Conservation (phyloP, 1,140 invertebrate genomes). For the Oscheius sp. region DNA sequence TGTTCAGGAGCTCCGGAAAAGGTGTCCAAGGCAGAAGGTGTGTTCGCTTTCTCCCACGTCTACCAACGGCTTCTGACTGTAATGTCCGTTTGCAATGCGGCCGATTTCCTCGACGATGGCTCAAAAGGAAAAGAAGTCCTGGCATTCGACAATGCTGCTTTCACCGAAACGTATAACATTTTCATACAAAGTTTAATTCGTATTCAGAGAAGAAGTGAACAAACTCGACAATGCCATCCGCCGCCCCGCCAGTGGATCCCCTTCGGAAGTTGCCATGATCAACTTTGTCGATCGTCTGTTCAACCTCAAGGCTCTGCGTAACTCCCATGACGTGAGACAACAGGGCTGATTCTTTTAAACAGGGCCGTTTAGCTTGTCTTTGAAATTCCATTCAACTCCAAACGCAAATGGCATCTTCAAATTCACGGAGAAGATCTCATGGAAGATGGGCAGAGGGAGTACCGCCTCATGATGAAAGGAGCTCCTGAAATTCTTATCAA, state of each 20-base stretch:
- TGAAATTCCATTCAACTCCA: constrained; percentile 36
- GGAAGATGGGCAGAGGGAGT: background rate
- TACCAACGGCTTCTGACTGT: background rate
- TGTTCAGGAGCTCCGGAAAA: background rate
- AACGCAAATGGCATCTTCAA: constrained; percentile 10
- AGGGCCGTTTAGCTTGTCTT: constrained; percentile 9
- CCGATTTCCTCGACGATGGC: background rate
- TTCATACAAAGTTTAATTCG: background rate
- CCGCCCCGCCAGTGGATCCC: background rate
- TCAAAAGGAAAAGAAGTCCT: background rate
- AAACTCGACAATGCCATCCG: background rate
- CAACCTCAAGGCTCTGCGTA: background rate
- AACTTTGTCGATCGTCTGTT: background rate
- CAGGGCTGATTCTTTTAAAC: background rate
- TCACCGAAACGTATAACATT: too few relatives aligned
- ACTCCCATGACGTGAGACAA: background rate
- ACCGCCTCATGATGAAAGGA: constrained; percentile 10
- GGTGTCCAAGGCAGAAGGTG: background rate
- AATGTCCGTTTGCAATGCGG: background rate
- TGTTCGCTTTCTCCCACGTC: background rate
- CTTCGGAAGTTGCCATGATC: constrained; percentile 12
- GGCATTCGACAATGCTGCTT: too few relatives aligned
- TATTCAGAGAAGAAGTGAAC: background rate
- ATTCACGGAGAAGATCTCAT: background rate
- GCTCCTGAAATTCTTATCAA: constrained; percentile 15